Evolutionary conservation across 1,140 invertebrate species (phyloP), one percentile per base, ranked within the genome.

Genomic region (Bilobella aurantiaca): DNA sequence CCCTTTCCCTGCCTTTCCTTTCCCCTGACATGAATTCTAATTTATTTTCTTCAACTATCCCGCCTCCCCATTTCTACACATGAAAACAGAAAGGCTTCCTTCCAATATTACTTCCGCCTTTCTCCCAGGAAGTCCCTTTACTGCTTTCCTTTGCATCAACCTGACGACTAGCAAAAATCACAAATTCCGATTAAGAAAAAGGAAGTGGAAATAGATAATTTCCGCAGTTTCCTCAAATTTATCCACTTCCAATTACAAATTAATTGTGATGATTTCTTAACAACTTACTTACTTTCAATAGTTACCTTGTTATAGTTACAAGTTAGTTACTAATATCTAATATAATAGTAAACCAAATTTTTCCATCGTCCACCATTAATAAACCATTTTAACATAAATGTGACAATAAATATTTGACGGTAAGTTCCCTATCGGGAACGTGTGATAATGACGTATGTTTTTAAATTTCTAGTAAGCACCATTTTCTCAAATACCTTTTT

Each of bases 11-110:
- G n/a, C n/a, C 56, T 53, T 34, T 47, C 42, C 49, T 62, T 47
- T 34, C 42, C 49, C 53, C 59, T 59, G 65, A 66, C 65, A 57
- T 46, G 65, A 66, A 66, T 66, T 28, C 30, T 58, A 46, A 66
- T 62, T 58, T 47, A 18, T 5, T 59, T 63, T 18, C 42, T 63
- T n/a, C 29, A 29, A 8, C 14, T 21, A 27, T 8, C 12, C 5
- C 14, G 14, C 3, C 12, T 30, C 12, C 12, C 12, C 16, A 27
- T 34, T 31, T 64, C 37, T 56, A 31, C 31, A 42, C 47, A 56
- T 29, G 32, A 31, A 58, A 64, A 21, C 28, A 31, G 8, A 32
- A 16, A 63, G 42, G n/a, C 37, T 42, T 27, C 29, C 47, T 30
- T 21, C n/a, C n/a, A n/a, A n/a, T n/a, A n/a, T n/a, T 34, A 37